phyloP scores from a whole-genome alignment of 2,113 vertebrate species.

The Rattus norvegicus region DNA sequence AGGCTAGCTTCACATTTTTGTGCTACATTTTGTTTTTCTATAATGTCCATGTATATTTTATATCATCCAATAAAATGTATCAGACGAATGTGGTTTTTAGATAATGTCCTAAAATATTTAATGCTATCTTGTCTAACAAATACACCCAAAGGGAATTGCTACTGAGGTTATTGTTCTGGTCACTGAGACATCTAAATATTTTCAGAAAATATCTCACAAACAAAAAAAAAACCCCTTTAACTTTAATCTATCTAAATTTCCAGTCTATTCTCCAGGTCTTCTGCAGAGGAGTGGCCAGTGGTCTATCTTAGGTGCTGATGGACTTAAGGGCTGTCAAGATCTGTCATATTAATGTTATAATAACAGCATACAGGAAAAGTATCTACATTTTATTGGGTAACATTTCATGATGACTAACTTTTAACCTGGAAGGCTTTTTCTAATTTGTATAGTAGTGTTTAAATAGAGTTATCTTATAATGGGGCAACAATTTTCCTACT shows the following conservation, averaged over 20 bases:
- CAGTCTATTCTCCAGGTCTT: neutral
- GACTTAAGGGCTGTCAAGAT: neutral
- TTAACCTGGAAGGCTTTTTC: neutral
- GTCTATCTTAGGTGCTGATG: neutral
- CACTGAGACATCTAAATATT: constrained; percentile 27
- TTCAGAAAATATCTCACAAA: neutral
- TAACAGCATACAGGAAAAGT: neutral
- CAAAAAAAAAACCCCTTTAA: neutral
- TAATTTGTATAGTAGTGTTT: accelerated
- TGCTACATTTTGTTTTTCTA: neutral
- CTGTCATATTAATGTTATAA: neutral
- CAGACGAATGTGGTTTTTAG: constrained; percentile 46
- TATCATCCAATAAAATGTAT: constrained; percentile 58
- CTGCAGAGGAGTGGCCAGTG: neutral
- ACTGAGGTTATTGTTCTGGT: neutral
- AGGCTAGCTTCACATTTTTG: constrained; percentile 8
- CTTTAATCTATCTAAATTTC: constrained; percentile 22
- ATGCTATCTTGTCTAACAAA: constrained; percentile 6
- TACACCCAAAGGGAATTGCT: neutral
- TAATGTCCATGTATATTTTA: constrained; percentile 72
- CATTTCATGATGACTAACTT: neutral
- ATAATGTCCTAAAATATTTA: constrained; percentile 70
- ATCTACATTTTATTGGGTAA: neutral
- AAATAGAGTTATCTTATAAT: neutral
- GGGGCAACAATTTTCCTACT: neutral